Base-by-base conservation (phyloP, 2,888 invertebrate species). In the Amblyteles armatorius region DNA sequence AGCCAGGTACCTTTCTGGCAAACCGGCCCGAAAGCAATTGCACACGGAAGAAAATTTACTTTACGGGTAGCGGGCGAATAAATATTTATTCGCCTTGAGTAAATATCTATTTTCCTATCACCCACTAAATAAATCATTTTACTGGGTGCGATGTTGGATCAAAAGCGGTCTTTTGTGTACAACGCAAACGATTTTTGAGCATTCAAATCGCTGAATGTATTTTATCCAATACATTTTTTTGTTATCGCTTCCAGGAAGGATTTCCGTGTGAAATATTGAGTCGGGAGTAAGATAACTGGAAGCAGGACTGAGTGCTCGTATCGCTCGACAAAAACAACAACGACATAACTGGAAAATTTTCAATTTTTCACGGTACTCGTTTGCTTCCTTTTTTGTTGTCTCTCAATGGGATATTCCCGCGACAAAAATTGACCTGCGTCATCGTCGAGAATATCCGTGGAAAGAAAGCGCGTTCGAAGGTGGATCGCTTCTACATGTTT, bases 401-500 rank as follows among this genome's bases (percentile, higher is more conserved):
- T 13, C 63, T 67, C 67, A 19, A 11, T 77, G 3, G 29, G 44
- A 33, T 33, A 26, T 65, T 13, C 0, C 2, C 48, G 63, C 93
- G 94, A 94, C 94, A 94, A 94, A 94, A 94, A 94, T 94, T 94
- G 94, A 94, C 94, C 94, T 95, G 95, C 95, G 95, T 94, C 94
- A 94, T 94, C 94, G 94, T 94, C 95, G 94, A 94, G 94, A 94
- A 94, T 94, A 94, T 94, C 94, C 94, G 94, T 94, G 94, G 94
- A 94, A 94, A 90, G 93, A 93, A 92, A 94, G 93, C 26, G 71
- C 11, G 68, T 4, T 93, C 94, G 94, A 73, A 83, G 77, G 69
- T 71, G 79, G 69, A 71, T 76, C 52, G 72, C 72, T 44, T 63
- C 69, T 82, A 82, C 84, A 79, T 84, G 77, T 84, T 82, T 82